A percentile compares a stretch with the other conserved stretches of the same genome.
Conservation (phyloP, 2,888 invertebrate genomes). For the Melanostoma scalare region DNA sequence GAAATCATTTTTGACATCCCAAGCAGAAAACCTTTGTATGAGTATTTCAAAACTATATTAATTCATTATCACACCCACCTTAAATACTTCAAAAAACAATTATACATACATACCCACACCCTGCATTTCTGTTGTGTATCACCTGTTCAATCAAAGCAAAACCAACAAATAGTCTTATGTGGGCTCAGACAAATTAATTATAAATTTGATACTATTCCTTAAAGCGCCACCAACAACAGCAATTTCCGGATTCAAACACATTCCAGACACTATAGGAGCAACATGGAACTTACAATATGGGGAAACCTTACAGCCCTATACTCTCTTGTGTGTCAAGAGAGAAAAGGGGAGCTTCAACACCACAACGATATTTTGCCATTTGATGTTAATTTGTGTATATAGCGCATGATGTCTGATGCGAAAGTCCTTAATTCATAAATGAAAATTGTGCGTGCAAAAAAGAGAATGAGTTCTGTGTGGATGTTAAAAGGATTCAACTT, state of each 20-base stretch:
- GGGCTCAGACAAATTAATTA: slow-evolving; percentile 61
- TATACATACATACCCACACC: too few species aligned
- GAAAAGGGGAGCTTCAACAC: slow-evolving; percentile 51
- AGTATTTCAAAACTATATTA: too few species aligned
- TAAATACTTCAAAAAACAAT: too few species aligned
- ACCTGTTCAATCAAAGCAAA: slow-evolving; percentile 11
- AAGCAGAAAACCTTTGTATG: too few species aligned
- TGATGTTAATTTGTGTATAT: slow-evolving; percentile 52
- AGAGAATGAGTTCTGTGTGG: slow-evolving; percentile 4
- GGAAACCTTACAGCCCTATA: not conserved
- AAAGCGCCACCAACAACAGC: slow-evolving; percentile 50
- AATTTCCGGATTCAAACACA: slow-evolving; percentile 55
- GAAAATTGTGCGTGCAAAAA: slow-evolving; percentile 26
- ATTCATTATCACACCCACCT: too few species aligned
- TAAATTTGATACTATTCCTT: slow-evolving; percentile 40
- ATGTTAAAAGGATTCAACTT: slow-evolving; percentile 15
- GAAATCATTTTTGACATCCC: too few species aligned
- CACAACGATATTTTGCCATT: slow-evolving; percentile 46
- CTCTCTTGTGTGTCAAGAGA: slow-evolving; percentile 24
- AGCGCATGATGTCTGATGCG: slow-evolving; percentile 22
- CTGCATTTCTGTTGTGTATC: not conserved
- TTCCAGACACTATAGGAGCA: slow-evolving; percentile 24
- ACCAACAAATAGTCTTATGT: slow-evolving; percentile 18
- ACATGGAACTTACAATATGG: not conserved
- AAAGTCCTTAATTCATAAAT: slow-evolving; percentile 37